Base-by-base conservation (phyloP, 2,797 vertebrate species). In the Discoglossus pictus region DNA sequence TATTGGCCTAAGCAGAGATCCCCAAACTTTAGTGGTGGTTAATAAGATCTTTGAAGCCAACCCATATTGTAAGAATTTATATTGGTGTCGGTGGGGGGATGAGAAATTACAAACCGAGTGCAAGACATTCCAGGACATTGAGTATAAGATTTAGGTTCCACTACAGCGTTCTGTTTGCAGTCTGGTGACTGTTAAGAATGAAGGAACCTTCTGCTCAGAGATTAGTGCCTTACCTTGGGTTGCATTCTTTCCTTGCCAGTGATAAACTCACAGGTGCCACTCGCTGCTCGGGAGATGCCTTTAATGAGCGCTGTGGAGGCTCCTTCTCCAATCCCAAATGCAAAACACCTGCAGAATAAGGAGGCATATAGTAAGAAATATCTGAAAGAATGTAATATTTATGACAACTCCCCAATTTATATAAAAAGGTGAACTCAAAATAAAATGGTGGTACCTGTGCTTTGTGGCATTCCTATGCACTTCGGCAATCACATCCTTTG, bases 251-350 rank as follows among this genome's bases (percentile, higher is more conserved):
- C 89, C 1, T 72, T 73, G 21, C 82, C 89, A 7, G 81, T 86
- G 80, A 94, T 90, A 76, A 94, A 94, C 78, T 93, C 91, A 40
- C 74, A 80, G 68, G 10, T 88, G 74, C 92, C 92, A 38, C 82
- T 78, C 51, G 87, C 85, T 27, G 83, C 86, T 11, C 80, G 84
- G 48, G 92, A 90, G 75, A 94, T 75, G 65, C 88, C 90, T 75
- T 84, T 90, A 75, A 94, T 83, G 13, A 94, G 89, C 68, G 89
- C 89, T 42, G 88, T 86, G 70, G 91, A 93, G 72, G 88, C 90
- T 1, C 92, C 92, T 83, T 91, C 85, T 3, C 92, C 92, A 60
- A 94, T 93, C 18, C 92, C 92, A 74, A 94, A 94, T 3, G 91
- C 86, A 76, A 94, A 94, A 74, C 92, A 94, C 65, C 92, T 94